A percentile compares a stretch with the other conserved stretches of the same genome.
Conservation (phyloP, 2,113 vertebrate genomes). For the Climacteris rufus region DNA sequence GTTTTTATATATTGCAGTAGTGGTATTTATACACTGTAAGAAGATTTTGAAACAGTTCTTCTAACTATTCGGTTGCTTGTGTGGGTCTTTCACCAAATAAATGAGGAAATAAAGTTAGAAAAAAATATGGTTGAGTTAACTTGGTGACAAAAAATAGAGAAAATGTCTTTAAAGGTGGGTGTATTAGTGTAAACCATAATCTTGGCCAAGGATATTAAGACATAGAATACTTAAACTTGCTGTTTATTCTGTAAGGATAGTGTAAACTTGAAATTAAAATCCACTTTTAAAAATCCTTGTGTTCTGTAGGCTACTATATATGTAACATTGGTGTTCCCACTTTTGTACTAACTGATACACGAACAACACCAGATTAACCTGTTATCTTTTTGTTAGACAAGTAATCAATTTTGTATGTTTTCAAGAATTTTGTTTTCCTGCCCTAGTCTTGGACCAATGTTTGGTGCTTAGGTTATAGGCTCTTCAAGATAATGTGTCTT, state of each 20-base stretch:
- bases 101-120: background rate
- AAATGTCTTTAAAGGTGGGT: background rate
- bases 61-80: background rate
- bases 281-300: background rate
- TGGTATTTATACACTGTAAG: background rate
- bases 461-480: background rate
- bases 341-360: background rate
- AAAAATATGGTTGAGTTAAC: background rate
- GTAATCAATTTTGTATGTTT: background rate
- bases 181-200: background rate
- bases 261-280: background rate
- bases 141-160: background rate
- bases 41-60: background rate
- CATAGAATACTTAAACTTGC: background rate
- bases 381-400: background rate
- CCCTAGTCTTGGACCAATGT: background rate
- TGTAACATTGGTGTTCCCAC: background rate
- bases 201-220: background rate
- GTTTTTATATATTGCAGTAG: background rate
- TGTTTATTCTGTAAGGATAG: background rate
- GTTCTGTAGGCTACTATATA: background rate
- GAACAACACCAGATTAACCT: background rate
- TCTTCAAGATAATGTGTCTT: background rate
- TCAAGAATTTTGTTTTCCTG: background rate
- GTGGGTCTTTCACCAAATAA: background rate